Base-by-base conservation (phyloP, 2,113 vertebrate genomes). In the Patagioenas fasciata region DNA sequence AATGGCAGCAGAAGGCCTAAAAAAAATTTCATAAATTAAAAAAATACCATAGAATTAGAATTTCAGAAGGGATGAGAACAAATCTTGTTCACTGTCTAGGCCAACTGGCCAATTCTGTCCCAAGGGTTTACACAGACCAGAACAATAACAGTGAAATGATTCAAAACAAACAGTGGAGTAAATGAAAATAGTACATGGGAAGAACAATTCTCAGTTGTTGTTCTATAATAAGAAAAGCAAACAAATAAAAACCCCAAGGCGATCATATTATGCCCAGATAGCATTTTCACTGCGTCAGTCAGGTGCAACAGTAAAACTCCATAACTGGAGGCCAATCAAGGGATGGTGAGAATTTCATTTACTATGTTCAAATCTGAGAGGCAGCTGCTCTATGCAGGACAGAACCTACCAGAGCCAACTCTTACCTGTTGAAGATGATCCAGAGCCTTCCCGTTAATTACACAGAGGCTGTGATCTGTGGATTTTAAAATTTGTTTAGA, bases 371-470 rank as follows among this genome's bases (percentile, higher is more conserved):
- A 34, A 91, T 48, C 32, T 64, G 65, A 60, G 74, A 53, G 11
- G 87, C 56, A 95, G 67, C 51, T 85, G 70, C 44, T 87, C 54
- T 54, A 29, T 32, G 23, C 28, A 50, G 48, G 78, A 53, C 38
- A 60, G 21, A 58, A 89, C 72, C 67, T 28, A 53, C 15, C 13
- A 3, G 19, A 72, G 56, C 24, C 31, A 24, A 62, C 61, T 92
- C 95, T 85, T 96, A 97, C 97, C 95, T 77, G 48, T 2, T 66
- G 74, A 86, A 73, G 84, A 91, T 71, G 82, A 73, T 88, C 71
- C 95, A 70, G 77, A 92, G n/a, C 32, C 80, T 89, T 93, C 78
- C 28, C 18, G 1, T 47, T 20, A 83, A 29, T 89, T 48, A 95
- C 65, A 86, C 0, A 69, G 70, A 94, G 42, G 62, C 31, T 80